Evolutionary conservation across 2,888 invertebrate genomes (phyloP), one percentile per base, ranked within the genome.

Genomic region (Plagodis dolabraria): DNA sequence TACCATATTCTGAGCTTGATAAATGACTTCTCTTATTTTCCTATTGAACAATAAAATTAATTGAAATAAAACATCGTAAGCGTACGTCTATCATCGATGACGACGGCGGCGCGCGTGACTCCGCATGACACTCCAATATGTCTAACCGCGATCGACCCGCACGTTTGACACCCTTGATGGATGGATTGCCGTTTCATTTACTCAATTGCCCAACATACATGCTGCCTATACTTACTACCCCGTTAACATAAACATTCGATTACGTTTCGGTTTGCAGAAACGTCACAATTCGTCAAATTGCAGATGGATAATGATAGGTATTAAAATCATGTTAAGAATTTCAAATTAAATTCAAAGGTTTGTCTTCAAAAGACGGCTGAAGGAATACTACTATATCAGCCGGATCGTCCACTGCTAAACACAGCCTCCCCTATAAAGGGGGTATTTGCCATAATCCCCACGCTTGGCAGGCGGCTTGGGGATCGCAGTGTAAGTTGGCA

Each of bases 111-210:
- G 70, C 59, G 76, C 81, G 79, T 82, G 82, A 78, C 82, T 78
- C 65, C 67, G 81, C 81, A 81, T 82, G 73, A 78, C 73, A 72
- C 64, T 63, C 72, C 77, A 75, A 79, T 76, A 77, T 74, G 77
- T 76, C 74, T 71, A 69, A 51, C 71, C 74, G 70, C 76, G 75
- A 77, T 77, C 77, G 77, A 80, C 77, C 70, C 68, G 65, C 62
- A 71, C 65, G 63, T 66, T 72, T 74, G 76, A 73, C 75, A 72
- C 66, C 64, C 62, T 58, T 80, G 80, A 80, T 79, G 71, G 77
- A 82, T 80, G 74, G 70, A 75, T 75, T 69, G 70, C 69, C 63
- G 59, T 70, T 75, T 75, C 72, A 76, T 78, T 75, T 72, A 72
- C 74, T 61, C 69, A 75, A 74, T 74, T 75, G 68, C 69, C 60